These are phyloP conservation scores for Notothenia coriiceps DNA, from an alignment of 2,113 vertebrate species.

Conservation along the genomic window DNA sequence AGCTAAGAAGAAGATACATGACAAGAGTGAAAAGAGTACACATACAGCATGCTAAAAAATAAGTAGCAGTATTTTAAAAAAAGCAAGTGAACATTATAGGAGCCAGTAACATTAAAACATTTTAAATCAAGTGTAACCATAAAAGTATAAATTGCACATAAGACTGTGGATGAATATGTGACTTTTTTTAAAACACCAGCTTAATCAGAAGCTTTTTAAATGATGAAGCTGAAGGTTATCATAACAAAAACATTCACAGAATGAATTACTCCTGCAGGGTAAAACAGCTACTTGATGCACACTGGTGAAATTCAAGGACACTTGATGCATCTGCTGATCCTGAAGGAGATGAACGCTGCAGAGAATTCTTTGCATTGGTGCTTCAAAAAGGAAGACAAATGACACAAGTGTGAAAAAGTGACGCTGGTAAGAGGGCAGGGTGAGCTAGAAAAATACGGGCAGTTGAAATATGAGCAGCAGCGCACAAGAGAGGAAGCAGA, in stretches of 20 bases:
- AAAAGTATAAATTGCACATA: no score
- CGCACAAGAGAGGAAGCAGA: constrained; percentile 8
- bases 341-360: background rate
- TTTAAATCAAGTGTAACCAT: no score
- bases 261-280: background rate
- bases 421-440: background rate
- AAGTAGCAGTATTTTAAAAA: no score
- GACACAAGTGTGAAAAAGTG: background rate
- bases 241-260: background rate
- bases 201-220: background rate
- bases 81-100: no score
- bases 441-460: constrained; percentile 1
- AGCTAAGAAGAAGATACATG: no score
- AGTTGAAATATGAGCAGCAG: constrained; percentile 40
- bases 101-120: no score
- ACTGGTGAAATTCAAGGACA: constrained; percentile 8
- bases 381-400: constrained; percentile 28
- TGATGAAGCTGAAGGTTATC: background rate
- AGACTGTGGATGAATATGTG: background rate
- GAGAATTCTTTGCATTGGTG: background rate
- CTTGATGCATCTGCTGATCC: constrained; percentile 5
- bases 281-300: no score
- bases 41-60: no score
- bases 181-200: constrained; percentile 1
- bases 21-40: no score